Evolutionary conservation across 1,140 invertebrate species (phyloP).

Genomic region (Zophobas atratus): DNA sequence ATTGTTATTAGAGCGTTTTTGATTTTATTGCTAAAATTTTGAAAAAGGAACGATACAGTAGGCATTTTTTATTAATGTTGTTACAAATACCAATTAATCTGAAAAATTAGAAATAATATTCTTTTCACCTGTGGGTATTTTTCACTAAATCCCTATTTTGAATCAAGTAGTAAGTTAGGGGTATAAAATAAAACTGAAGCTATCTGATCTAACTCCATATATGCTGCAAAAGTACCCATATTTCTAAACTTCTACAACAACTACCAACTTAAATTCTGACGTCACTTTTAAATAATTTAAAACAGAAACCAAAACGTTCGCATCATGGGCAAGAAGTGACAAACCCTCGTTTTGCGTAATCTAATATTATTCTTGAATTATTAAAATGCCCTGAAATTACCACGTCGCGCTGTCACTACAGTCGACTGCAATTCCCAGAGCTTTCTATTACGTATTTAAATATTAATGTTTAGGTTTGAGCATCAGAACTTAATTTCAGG

Average conservation of each 20-base stretch:
- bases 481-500: slow-evolving; percentile 16
- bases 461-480: slow-evolving; percentile 25
- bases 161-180: too few relatives aligned
- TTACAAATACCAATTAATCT: too few relatives aligned
- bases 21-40: too few relatives aligned
- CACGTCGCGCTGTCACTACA: slow-evolving; percentile 25
- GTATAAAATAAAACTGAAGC: too few relatives aligned
- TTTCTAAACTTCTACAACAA: background rate
- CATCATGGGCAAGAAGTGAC: slow-evolving; percentile 28
- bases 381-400: slow-evolving; percentile 36
- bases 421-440: slow-evolving; percentile 28
- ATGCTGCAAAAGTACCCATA: background rate
- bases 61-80: too few relatives aligned
- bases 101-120: too few relatives aligned
- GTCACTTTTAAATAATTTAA: slow-evolving; percentile 20
- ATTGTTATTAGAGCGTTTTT: too few relatives aligned
- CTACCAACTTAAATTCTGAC: background rate
- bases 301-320: slow-evolving; percentile 7
- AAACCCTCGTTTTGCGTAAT: slow-evolving; percentile 41
- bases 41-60: too few relatives aligned
- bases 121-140: too few relatives aligned
- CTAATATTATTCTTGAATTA: slow-evolving; percentile 36
- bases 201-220: too few relatives aligned
- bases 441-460: slow-evolving; percentile 31
- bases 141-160: too few relatives aligned